Conservation (phyloP, 2,888 invertebrate genomes). For the Seira sanloemensis region DNA sequence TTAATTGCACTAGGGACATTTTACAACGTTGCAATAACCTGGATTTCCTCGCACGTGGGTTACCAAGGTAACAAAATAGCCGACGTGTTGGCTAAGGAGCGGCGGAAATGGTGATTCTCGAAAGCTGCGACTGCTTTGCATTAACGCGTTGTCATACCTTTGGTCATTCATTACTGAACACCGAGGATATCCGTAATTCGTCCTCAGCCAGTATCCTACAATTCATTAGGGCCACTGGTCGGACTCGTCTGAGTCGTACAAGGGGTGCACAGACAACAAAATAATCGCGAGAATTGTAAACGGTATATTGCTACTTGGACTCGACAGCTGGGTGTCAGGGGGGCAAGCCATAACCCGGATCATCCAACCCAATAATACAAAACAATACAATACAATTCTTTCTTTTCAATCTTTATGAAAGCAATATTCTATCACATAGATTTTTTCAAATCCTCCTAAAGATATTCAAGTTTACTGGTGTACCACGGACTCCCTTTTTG, state of each 20-base stretch:
- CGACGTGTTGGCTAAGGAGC: conserved; percentile 34
- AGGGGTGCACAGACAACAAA: neutral
- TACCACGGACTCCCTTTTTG: no score
- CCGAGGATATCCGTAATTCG: neutral
- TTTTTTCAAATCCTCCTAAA: no score
- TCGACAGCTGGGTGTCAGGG: no score
- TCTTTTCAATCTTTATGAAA: no score
- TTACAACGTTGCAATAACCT: conserved; percentile 15
- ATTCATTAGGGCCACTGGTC: neutral
- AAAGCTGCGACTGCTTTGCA: neutral
- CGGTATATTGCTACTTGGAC: no score
- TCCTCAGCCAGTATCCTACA: neutral
- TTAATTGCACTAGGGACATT: neutral
- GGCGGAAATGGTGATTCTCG: neutral
- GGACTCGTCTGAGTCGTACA: neutral
- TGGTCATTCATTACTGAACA: neutral
- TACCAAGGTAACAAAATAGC: conserved; percentile 39
- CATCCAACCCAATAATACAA: no score
- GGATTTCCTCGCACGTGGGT: conserved; percentile 51
- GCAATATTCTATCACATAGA: no score
- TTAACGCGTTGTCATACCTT: neutral
- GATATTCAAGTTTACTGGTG: no score
- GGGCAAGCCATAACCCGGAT: no score
- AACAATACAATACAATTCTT: no score
- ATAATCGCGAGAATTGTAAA: neutral